Conservation (phyloP, 2,113 vertebrate genomes). For the Noturus placidus region DNA sequence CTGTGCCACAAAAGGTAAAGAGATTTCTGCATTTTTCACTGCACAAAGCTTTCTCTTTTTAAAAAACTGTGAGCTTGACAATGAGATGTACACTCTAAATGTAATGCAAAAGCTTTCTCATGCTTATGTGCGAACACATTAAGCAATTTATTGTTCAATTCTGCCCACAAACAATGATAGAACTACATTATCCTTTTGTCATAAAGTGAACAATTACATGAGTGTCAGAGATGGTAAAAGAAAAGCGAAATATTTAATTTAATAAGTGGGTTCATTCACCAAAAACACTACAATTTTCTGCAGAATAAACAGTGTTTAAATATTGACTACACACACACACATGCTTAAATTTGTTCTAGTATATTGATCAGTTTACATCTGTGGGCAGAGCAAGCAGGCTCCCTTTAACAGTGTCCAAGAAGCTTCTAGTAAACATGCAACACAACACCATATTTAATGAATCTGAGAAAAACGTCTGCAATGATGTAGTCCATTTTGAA, state of each 20-base stretch:
- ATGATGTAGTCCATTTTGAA: not conserved
- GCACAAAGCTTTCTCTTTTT: not conserved
- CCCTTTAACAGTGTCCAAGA: not conserved
- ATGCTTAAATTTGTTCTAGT: not conserved
- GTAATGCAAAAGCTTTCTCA: constrained; percentile 11
- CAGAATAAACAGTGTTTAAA: constrained; percentile 10
- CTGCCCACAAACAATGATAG: not conserved
- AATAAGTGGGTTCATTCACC: constrained; percentile 25
- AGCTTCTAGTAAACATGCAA: not conserved
- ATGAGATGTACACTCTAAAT: constrained; percentile 10
- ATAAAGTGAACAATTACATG: not conserved
- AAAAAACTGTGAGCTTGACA: not conserved
- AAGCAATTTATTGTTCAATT: constrained; percentile 1
- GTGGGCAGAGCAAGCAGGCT: not conserved
- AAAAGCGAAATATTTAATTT: constrained; percentile 8
- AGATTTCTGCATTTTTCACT: not conserved
- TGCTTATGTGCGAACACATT: not conserved
- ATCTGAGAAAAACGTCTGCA: not conserved
- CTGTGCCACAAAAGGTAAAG: constrained; percentile 59
- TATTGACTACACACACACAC: not conserved
- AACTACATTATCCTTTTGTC: constrained; percentile 17
- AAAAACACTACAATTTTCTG: constrained; percentile 36
- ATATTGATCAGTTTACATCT: constrained; percentile 33
- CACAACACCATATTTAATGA: not conserved
- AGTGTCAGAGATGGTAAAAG: not conserved